phyloP scores from a whole-genome alignment of 2,797 vertebrate species.

The Sebastolobus altivelis region DNA sequence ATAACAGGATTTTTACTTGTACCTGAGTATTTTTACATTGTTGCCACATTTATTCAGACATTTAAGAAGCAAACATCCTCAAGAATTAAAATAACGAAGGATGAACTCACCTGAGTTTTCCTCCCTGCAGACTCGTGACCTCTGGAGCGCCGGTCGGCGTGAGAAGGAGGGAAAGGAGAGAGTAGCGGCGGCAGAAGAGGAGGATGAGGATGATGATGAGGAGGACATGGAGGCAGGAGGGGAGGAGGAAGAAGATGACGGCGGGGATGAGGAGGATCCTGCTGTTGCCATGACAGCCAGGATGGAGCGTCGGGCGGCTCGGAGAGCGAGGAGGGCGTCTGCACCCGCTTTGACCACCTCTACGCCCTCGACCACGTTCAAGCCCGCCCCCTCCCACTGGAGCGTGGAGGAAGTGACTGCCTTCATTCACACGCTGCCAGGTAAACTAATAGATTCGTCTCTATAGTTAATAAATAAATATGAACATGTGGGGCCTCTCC shows the following conservation, averaged over 20 bases:
- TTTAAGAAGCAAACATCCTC: background rate
- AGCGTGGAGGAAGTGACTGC: constrained; percentile 95
- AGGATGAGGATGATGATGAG: constrained; percentile 54
- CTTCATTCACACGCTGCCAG: constrained; percentile 95
- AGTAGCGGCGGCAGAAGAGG: constrained; percentile 60
- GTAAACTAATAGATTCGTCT: constrained; percentile 72
- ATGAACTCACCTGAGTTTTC: constrained; percentile 1
- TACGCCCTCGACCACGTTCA: constrained; percentile 74
- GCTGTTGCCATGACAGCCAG: constrained; percentile 90
- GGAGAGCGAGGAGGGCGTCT: constrained; percentile 86
- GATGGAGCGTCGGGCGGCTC: constrained; percentile 88
- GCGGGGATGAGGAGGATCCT: constrained; percentile 81
- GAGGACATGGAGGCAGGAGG: constrained; percentile 53
- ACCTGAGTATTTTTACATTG: background rate
- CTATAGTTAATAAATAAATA: background rate
- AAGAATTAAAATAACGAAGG: background rate
- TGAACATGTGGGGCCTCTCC: background rate
- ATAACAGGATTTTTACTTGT: background rate
- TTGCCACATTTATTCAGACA: background rate
- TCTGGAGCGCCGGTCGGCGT: constrained; percentile 76
- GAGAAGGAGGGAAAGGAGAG: constrained; percentile 76
- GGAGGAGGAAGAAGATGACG: constrained; percentile 62
- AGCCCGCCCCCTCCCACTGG: constrained; percentile 90
- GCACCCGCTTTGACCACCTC: constrained; percentile 86
- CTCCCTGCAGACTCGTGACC: constrained; percentile 72